Percentiles rank a stretch among this genome's conserved stretches.
These are phyloP conservation scores for Sylvia atricapilla DNA, from an alignment of 2,113 vertebrate genomes.

Conservation along the genomic window DNA sequence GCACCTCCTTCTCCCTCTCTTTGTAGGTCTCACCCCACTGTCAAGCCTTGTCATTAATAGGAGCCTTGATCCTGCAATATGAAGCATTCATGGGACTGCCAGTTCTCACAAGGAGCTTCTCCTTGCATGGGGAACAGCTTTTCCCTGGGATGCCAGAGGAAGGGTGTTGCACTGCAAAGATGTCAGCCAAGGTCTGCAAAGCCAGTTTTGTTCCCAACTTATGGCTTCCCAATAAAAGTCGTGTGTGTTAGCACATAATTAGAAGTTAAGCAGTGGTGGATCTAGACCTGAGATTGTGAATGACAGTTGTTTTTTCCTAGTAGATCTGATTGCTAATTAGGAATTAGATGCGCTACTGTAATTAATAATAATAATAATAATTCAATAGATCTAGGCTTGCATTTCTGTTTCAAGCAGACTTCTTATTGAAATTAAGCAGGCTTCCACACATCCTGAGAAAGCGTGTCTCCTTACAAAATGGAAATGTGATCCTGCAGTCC, in stretches of 20 bases:
- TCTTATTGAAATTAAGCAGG: conserved; percentile 26
- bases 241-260: not conserved
- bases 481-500: conserved; percentile 39
- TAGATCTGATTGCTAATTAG: not conserved
- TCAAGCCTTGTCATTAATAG: conserved; percentile 33
- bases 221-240: not conserved
- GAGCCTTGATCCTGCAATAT: conserved; percentile 13
- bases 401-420: not conserved
- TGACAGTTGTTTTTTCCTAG: not conserved
- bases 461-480: conserved; percentile 19
- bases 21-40: conserved; percentile 8
- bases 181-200: not conserved
- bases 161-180: not conserved
- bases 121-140: not conserved
- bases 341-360: not conserved
- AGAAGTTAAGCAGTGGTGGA: not conserved
- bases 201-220: not conserved
- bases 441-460: not conserved
- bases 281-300: not conserved
- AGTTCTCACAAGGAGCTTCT: not conserved
- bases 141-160: rapidly evolving
- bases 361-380: not conserved
- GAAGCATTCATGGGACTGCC: rapidly evolving
- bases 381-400: not conserved
- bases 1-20: conserved; percentile 34